Evolutionary conservation across 64 coral and sea anemone species (phyloP).

Genomic region (Montipora foliosa): DNA sequence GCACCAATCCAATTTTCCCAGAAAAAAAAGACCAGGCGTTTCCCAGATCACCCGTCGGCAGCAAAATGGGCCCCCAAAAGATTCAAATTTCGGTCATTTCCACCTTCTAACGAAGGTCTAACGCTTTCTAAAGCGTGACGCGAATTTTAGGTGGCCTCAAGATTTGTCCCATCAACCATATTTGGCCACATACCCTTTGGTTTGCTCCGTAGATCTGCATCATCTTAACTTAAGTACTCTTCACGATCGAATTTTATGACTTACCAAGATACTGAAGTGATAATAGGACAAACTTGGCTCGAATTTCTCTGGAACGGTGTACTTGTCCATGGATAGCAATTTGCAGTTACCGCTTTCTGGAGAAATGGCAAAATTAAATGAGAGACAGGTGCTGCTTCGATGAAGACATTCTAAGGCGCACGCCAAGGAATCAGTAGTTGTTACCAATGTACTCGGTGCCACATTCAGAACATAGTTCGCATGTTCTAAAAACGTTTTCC

Average conservation of each 20-base stretch:
- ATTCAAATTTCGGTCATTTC: too few species aligned
- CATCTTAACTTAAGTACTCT: too few species aligned
- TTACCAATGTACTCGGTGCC: not conserved
- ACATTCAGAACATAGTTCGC: not conserved
- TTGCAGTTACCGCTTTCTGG: not conserved
- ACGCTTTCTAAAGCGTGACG: too few species aligned
- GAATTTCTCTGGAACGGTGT: not conserved
- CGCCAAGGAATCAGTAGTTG: not conserved
- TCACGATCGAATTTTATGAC: not conserved
- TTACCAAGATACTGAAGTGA: constrained; percentile 9
- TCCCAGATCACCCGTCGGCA: too few species aligned
- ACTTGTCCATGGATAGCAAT: not conserved
- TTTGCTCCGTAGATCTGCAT: too few species aligned
- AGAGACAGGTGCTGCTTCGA: not conserved
- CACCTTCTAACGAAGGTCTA: too few species aligned
- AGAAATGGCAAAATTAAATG: constrained; percentile 3
- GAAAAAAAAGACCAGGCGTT: too few species aligned
- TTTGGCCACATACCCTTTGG: too few species aligned
- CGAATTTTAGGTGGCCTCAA: too few species aligned
- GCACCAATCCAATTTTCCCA: too few species aligned
- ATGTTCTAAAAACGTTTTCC: not conserved
- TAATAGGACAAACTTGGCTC: not conserved
- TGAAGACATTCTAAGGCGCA: constrained; percentile 17
- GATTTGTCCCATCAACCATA: too few species aligned
- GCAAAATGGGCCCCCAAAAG: too few species aligned